Evolutionary conservation across 1,140 invertebrate genomes (phyloP), one percentile per base, ranked within the genome.

Genomic region (Stratiolaelaps scimitus): DNA sequence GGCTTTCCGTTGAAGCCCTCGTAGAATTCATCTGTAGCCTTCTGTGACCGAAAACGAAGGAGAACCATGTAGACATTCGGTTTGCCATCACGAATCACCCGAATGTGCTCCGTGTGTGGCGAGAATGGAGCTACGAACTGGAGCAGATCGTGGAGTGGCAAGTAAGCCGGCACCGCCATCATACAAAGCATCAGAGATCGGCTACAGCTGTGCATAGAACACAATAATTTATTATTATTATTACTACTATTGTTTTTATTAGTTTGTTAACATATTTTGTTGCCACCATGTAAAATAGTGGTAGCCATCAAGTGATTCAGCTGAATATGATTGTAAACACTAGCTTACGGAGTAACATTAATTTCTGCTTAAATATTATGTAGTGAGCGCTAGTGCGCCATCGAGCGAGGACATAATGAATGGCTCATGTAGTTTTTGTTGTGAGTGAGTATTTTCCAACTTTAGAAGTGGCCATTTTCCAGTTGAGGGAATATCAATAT

Each of bases 31-130:
- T 85, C 83, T 0, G 93, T 89, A 40, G 87, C 82, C 68, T 81
- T 78, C 81, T 92, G 78, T 44, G 47, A 65, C 69, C 75, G 73
- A 71, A 88, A 90, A 76, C 91, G 94, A 20, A 98, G 77, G 4
- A 97, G 76, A 34, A 90, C 88, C 92, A 98, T 96, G 72, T 97
- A 99, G 72, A 95, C 92, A 78, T 98, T 97, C 4, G 92, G 91
- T 23, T 80, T 78, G 26, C 83, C 83, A 70, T 83, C 81, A 46
- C 90, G 80, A 43, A 99, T 84, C 56, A 99, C 91, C 70, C 91
- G 82, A 70, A 98, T 88, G 74, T 92, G 85, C 71, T 88, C 83
- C 64, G 98, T 90, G 70, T 89, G 85, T 67, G 84, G 79, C 74
- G 91, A 78, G 74, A 91, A 93, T 26, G 94, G 90, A 0, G 91